Evolutionary conservation across 2,113 vertebrate genomes (phyloP), one percentile per base, ranked within the genome.

Genomic region (Acanthisitta chloris): DNA sequence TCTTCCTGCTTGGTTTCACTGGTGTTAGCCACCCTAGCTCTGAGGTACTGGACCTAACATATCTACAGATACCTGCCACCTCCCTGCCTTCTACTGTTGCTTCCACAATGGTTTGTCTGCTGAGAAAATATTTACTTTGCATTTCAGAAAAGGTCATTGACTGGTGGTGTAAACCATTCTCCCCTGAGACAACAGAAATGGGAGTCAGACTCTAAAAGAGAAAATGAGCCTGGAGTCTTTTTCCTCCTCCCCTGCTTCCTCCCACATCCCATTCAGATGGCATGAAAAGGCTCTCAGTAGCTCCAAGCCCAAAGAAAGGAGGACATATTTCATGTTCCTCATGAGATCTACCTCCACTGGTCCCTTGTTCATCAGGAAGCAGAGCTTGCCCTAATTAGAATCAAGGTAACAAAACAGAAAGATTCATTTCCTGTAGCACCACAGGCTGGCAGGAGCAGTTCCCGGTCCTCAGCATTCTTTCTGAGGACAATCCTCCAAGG

Each of bases 391-490:
- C 93, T 92, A 91, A 89, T 82, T 69, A 94, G 82, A 93, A 48
- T 21, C 1, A 23, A 93, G 73, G 87, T 90, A 93, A 89, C 83
- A 92, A 96, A 95, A 95, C 86, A 96, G 86, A 90, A 96, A 95
- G 85, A 79, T 96, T 95, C 46, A 72, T 95, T 95, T 97, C 95
- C 92, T 94, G 87, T 40, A 90, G 86, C 86, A 67, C 40, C 52
- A 57, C 4, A 0, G 40, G 49, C 64, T 70, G 66, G 36, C 76
- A 77, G 86, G 48, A 92, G 66, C 55, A 72, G 92, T 31, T 92
- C 91, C 74, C 26, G 24, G 26, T 42, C 79, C 84, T 81, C 36
- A 2, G 26, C 4, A 2, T 46, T 42, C 54, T 66, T 95, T 65
- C 76, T 2, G 19, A 94, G 93, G 66, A 96, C 52, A 81, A 46